phyloP scores from a whole-genome alignment of 2,113 vertebrate genomes.

The Climacteris rufus region DNA sequence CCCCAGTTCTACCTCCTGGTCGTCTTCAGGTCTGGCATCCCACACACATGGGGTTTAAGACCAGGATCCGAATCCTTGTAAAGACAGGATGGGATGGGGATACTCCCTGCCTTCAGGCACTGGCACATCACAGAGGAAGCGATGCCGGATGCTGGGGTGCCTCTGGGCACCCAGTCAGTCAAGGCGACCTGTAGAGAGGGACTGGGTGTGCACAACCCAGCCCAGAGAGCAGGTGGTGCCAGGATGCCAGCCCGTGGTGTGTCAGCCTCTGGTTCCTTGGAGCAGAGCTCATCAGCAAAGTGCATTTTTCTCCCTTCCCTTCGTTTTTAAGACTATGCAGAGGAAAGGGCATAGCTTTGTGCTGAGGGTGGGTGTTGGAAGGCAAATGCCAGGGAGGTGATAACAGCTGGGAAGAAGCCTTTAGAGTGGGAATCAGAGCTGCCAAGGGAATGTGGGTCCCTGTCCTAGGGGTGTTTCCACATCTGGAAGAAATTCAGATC shows the following conservation, averaged over 20 bases:
- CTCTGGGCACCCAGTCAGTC: background rate
- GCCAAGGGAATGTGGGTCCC: background rate
- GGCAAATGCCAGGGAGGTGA: background rate
- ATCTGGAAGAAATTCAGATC: background rate
- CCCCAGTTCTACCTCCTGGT: background rate
- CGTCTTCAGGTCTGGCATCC: background rate
- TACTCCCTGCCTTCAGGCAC: background rate
- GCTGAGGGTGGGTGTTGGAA: background rate
- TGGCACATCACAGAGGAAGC: background rate
- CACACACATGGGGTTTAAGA: background rate
- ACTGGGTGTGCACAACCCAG: background rate
- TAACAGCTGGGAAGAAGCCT: background rate
- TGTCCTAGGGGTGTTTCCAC: background rate
- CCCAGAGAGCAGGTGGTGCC: fast-evolving
- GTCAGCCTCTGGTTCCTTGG: fast-evolving
- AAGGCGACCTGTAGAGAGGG: background rate
- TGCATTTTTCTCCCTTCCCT: background rate
- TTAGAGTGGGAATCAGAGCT: background rate
- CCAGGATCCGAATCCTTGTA: background rate
- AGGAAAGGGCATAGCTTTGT: background rate
- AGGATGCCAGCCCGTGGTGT: fast-evolving
- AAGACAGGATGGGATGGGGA: background rate
- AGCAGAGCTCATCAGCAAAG: fast-evolving
- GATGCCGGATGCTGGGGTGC: background rate
- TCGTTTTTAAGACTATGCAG: background rate